Conservation (phyloP, 2,113 vertebrate species). For the Sturnus vulgaris region DNA sequence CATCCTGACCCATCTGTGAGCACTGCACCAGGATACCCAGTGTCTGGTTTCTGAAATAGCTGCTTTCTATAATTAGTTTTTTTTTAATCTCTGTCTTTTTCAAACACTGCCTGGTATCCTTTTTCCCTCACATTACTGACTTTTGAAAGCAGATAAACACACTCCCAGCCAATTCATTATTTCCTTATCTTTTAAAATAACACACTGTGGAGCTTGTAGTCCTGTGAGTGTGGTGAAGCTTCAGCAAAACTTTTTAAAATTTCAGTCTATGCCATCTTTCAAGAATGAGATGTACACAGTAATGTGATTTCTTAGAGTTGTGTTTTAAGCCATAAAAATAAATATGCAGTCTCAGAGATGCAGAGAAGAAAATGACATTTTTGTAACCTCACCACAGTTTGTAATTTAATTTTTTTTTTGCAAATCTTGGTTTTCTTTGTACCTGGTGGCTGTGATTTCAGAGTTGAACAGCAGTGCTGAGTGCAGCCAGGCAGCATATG, state of each 20-base stretch:
- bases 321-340: background rate
- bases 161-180: background rate
- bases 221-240: background rate
- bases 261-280: background rate
- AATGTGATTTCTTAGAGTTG: background rate
- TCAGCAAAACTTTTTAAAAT: background rate
- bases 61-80: background rate
- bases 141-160: background rate
- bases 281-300: background rate
- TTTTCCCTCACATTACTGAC: background rate
- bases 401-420: background rate
- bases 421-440: background rate
- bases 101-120: background rate
- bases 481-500: background rate
- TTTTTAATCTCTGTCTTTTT: background rate
- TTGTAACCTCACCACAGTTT: background rate
- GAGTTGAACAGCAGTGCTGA: background rate
- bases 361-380: background rate
- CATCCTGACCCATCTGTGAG: accelerated
- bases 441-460: background rate
- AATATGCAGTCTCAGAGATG: background rate
- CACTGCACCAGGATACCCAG: background rate
- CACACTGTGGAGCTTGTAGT: background rate
- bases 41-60: background rate
- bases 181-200: conserved; percentile 28